Evolutionary conservation across 2,113 vertebrate species (phyloP), one percentile per base, ranked within the genome.

Genomic region (Cynoglossus semilaevis): DNA sequence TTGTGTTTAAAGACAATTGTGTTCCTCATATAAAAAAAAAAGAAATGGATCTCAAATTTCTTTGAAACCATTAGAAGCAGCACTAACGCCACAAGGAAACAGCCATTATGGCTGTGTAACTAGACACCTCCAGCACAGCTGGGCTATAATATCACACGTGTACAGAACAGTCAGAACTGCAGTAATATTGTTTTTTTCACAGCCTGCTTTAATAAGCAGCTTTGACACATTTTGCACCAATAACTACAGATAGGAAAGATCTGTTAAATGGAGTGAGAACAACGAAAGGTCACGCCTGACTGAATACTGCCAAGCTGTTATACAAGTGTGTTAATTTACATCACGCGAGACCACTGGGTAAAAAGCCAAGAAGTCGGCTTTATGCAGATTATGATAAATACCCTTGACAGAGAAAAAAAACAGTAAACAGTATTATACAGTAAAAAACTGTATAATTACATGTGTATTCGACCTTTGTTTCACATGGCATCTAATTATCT

Each of bases 331-430:
- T 35, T 57, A 70, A 75, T 73, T 74, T 58, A 41, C 43, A 74
- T 58, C 70, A 72, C 37, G 63, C 44, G 60, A 76, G 53, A 40
- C 58, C 4, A 2, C 35, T 62, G 53, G 63, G 44, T 37, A 63
- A 45, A 55, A 75, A 46, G 64, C 58, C 58, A 51, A 73, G 63
- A 79, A 62, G 67, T 18, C 3, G 57, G 55, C 45, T 67, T 78
- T 36, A 70, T 64, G 65, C 40, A 58, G 68, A 79, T 80, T 70
- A 69, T 52, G n/a, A n/a, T n/a, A n/a, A n/a, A n/a, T n/a, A n/a
- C n/a, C n/a, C n/a, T n/a, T n/a, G n/a, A n/a, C n/a, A n/a, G n/a
- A n/a, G n/a, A n/a, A n/a, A n/a, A n/a, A n/a, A n/a, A n/a, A n/a
- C n/a, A n/a, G n/a, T n/a, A n/a, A n/a, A n/a, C n/a, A n/a, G n/a